A percentile compares a stretch with the other conserved stretches of the same genome.
phyloP scores from a whole-genome alignment of 2,113 vertebrate species.

The Sorex fumeus region DNA sequence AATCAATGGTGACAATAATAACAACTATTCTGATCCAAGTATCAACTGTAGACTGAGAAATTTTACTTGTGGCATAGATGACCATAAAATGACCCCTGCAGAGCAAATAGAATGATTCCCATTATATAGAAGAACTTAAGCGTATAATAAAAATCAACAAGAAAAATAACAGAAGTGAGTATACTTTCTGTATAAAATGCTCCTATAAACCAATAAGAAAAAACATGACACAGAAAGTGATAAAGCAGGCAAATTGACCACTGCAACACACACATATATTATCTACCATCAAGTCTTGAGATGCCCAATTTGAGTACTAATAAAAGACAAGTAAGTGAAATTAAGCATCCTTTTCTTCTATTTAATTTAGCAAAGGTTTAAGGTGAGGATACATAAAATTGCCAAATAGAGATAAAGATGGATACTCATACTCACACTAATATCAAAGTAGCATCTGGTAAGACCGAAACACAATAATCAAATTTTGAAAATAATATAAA shows the following conservation, averaged over 20 bases:
- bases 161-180: background rate
- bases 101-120: background rate
- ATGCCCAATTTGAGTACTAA: background rate
- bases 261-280: background rate
- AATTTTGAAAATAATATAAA: background rate
- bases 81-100: background rate
- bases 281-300: background rate
- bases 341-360: background rate
- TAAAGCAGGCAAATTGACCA: too few species aligned
- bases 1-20: background rate
- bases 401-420: background rate
- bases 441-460: background rate
- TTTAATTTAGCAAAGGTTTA: slow-evolving; percentile 14
- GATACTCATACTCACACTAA: background rate
- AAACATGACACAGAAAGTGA: background rate
- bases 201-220: slow-evolving; percentile 47
- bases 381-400: background rate
- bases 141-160: slow-evolving; percentile 31
- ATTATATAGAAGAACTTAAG: slow-evolving; percentile 43
- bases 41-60: too few species aligned
- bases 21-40: too few species aligned
- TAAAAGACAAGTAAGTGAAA: slow-evolving; percentile 17
- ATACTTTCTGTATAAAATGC: slow-evolving; percentile 36
- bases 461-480: background rate
- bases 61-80: too few species aligned